Conservation (phyloP, 1,140 invertebrate genomes). For the Scaptomyza pallida region DNA sequence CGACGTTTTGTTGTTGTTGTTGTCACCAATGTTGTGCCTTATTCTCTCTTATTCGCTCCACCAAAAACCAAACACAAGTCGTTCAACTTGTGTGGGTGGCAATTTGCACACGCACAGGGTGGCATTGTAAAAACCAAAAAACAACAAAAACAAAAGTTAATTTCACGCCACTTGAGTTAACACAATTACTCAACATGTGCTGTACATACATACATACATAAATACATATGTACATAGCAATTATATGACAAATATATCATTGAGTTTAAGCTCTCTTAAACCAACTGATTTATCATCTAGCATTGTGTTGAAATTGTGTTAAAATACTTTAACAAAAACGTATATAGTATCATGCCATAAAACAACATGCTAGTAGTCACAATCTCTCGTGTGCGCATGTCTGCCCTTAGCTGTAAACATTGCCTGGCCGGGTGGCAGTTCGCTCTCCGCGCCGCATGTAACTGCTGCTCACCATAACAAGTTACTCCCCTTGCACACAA, state of each 20-base stretch:
- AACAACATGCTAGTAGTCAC: constrained; percentile 48
- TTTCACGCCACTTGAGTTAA: no score
- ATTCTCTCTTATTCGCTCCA: constrained; percentile 18
- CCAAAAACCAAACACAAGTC: constrained; percentile 22
- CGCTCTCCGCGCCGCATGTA: constrained; percentile 13
- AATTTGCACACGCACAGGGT: background rate
- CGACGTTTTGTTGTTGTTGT: constrained; percentile 10
- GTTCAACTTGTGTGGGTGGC: constrained; percentile 9
- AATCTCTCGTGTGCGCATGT: constrained; percentile 51
- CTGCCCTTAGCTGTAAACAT: constrained; percentile 51
- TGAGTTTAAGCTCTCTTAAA: no score
- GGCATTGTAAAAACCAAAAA: background rate
- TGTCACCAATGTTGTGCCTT: constrained; percentile 6
- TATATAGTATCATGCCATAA: constrained; percentile 27
- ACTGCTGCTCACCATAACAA: constrained; percentile 5
- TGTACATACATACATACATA: no score
- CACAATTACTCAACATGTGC: no score
- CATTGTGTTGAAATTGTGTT: background rate
- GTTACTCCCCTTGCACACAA: background rate
- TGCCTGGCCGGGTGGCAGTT: constrained; percentile 5
- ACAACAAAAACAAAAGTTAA: no score
- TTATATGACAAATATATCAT: no score
- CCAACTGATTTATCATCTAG: background rate
- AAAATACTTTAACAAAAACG: no score
- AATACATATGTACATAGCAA: background rate